Evolutionary conservation across 2,888 invertebrate genomes (phyloP), one percentile per base, ranked within the genome.

Genomic region (Slavum lentiscoides): DNA sequence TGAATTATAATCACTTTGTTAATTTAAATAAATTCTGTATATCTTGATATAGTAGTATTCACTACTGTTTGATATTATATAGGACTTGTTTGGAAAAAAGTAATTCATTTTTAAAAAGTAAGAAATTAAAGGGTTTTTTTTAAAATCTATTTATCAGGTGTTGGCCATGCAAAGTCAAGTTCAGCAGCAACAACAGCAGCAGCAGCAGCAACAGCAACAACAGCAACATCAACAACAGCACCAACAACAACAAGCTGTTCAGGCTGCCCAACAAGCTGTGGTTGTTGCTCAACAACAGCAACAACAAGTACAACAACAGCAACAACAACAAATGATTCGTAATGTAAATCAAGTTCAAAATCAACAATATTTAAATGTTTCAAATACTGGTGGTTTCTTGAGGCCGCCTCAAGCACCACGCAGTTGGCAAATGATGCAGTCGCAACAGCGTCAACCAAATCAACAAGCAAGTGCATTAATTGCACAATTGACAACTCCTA

Each of bases 231-330:
- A 82, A 1, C 64, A 73, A 19, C 81, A 81, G 43, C 81, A 81
- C 1, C 81, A 82, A 53, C 82, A 82, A 68, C 81, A 82, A 66
- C 83, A 82, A 55, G 82, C 82, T 0, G 90, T 89, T 0, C 88
- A 89, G 83, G 89, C 88, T 58, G 89, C 88, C 17, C 88, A 88
- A 21, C 87, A 87, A 74, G 85, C 85, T 9, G 83, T 72, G 82
- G 80, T 55, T 43, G 83, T 74, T 69, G 84, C 76, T 76, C 84
- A 83, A 77, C 83, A 84, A 84, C 85, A 85, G 30, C 85, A 84
- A 62, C 85, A 85, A 75, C 84, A 85, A 82, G 49, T 49, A 11
- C 85, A 84, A 73, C 83, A 84, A 76, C 84, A 83, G 74, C 84
- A 83, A 82, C 86, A 83, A 87, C 87, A 84, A 59, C 84, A 86